Percentiles rank a stretch among this genome's conserved stretches.
Conservation (phyloP, 2,797 vertebrate species). For the Thaleichthys pacificus region DNA sequence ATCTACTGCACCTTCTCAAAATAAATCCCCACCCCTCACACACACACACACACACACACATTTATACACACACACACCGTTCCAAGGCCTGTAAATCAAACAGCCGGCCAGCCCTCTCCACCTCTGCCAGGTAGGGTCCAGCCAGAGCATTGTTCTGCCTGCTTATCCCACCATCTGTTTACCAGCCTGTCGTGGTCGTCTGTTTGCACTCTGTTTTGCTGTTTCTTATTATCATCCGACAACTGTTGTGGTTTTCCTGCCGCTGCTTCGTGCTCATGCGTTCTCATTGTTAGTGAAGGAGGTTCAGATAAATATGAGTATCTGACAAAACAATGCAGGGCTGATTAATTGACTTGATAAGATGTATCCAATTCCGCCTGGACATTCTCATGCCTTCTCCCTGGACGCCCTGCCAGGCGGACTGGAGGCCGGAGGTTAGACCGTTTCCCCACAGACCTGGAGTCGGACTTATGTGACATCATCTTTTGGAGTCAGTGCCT, state of each 20-base stretch:
- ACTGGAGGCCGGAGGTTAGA: not conserved
- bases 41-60: slow-evolving; percentile 14
- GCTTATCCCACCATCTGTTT: slow-evolving; percentile 32
- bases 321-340: slow-evolving; percentile 46
- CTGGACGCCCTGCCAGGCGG: not conserved
- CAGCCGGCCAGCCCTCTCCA: slow-evolving; percentile 12
- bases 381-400: too few relatives aligned
- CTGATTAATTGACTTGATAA: slow-evolving; percentile 48
- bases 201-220: slow-evolving; percentile 57
- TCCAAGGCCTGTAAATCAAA: slow-evolving; percentile 38
- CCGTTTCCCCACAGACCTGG: not conserved
- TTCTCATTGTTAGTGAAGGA: slow-evolving; percentile 52
- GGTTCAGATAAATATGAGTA: slow-evolving; percentile 56
- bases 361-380: slow-evolving; percentile 28
- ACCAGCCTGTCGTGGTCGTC: slow-evolving; percentile 38
- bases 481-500: not conserved
- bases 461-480: not conserved
- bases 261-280: slow-evolving; percentile 43
- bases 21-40: slow-evolving; percentile 1
- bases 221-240: slow-evolving; percentile 61
- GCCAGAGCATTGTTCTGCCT: slow-evolving; percentile 53
- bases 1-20: too few relatives aligned
- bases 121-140: slow-evolving; percentile 51
- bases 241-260: slow-evolving; percentile 66
- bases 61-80: slow-evolving; percentile 19